Conservation (phyloP, 2,888 invertebrate species). For the Caenorhabditis sp. region DNA sequence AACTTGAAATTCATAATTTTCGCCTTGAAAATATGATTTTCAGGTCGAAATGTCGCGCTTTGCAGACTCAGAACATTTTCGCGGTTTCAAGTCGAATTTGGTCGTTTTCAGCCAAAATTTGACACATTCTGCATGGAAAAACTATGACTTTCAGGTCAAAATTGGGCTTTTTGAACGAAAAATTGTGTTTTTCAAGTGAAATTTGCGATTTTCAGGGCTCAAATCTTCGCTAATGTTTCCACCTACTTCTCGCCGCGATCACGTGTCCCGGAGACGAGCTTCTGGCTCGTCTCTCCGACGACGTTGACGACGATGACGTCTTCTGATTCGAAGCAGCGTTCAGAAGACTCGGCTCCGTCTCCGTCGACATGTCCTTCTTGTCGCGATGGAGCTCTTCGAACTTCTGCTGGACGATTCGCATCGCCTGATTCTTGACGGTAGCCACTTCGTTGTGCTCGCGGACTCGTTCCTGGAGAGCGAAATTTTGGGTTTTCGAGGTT, state of each 20-base stretch:
- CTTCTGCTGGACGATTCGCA: conserved; percentile 78
- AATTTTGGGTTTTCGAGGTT: background rate
- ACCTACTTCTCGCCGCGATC: conserved; percentile 64
- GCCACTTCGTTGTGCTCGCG: conserved; percentile 81
- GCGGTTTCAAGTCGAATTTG: background rate
- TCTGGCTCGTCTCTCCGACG: conserved; percentile 53
- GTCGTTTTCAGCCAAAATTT: too few relatives aligned
- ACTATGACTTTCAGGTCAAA: background rate
- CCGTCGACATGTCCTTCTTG: conserved; percentile 69
- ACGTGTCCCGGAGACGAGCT: conserved; percentile 71
- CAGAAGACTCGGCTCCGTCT: conserved; percentile 65
- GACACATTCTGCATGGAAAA: too few relatives aligned
- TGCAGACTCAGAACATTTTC: too few relatives aligned
- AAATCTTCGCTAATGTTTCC: background rate
- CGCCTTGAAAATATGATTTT: too few relatives aligned
- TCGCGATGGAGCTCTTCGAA: conserved; percentile 70
- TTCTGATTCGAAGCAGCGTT: background rate
- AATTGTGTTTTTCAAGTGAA: background rate
- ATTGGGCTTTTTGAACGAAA: background rate
- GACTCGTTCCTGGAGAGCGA: conserved; percentile 72
- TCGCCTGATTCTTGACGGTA: conserved; percentile 78
- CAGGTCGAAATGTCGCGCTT: too few relatives aligned
- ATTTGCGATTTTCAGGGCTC: background rate
- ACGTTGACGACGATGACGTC: conserved; percentile 14
- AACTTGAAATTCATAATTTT: background rate